Conservation (phyloP, 2,797 vertebrate genomes). For the Sebastiscus tertius region DNA sequence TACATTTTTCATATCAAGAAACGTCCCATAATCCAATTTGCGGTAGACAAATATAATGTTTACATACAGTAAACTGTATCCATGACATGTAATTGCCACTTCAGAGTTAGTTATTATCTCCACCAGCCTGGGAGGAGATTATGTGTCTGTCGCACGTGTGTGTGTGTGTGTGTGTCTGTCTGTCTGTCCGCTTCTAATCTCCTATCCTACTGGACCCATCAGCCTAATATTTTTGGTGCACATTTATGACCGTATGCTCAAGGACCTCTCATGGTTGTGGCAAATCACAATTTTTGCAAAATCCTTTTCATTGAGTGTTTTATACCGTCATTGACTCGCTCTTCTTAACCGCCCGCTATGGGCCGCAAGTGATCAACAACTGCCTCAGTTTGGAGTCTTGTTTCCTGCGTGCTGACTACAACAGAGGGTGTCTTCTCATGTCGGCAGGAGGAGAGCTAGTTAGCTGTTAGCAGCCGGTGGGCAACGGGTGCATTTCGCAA, state of each 20-base stretch:
- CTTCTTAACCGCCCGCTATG: neutral
- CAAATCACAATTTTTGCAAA: neutral
- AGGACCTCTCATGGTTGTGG: no score
- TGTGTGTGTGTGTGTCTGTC: neutral
- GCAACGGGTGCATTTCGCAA: no score
- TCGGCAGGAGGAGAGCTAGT: neutral
- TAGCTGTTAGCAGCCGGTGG: neutral
- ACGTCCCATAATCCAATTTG: neutral
- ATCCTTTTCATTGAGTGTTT: neutral
- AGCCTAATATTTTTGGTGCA: no score
- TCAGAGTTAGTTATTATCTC: neutral
- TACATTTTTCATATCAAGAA: neutral
- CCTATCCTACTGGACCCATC: no score
- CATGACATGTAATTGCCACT: neutral
- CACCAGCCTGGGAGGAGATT: neutral
- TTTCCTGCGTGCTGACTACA: neutral
- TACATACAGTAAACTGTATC: neutral
- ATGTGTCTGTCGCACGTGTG: neutral
- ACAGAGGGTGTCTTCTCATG: neutral
- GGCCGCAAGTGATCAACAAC: neutral
- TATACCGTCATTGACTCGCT: neutral
- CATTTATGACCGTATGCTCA: no score
- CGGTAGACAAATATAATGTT: neutral
- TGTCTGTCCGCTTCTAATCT: no score
- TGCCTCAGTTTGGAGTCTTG: neutral